Evolutionary conservation across 2,888 invertebrate genomes (phyloP).

Genomic region (Siphlonurus alternatus): DNA sequence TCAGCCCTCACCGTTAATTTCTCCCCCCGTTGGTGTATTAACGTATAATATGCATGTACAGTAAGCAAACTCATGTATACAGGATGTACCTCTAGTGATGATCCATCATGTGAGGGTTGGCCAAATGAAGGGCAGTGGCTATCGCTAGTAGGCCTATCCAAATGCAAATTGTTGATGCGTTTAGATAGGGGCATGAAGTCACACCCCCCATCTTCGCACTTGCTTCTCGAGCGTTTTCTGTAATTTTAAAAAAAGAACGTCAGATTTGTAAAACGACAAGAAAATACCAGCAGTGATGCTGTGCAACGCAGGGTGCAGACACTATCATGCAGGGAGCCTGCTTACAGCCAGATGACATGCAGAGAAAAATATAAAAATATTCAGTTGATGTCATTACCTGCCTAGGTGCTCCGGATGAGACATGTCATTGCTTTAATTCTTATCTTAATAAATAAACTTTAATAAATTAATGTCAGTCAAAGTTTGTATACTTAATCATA

Average conservation of each 20-base stretch:
- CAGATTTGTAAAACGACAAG: not conserved
- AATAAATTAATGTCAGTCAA: not conserved
- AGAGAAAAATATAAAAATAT: no score
- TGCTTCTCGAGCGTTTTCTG: slow-evolving; percentile 59
- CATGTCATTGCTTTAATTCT: not conserved
- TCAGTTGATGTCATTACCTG: not conserved
- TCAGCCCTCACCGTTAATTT: no score
- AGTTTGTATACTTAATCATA: not conserved
- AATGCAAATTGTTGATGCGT: slow-evolving; percentile 75
- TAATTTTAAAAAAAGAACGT: not conserved
- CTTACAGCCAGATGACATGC: no score
- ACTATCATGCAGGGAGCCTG: no score
- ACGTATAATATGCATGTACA: no score
- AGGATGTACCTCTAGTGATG: not conserved
- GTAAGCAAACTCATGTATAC: no score
- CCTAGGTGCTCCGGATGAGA: not conserved
- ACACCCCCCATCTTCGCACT: slow-evolving; percentile 45
- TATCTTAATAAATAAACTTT: not conserved
- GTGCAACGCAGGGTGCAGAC: no score
- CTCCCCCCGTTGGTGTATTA: no score
- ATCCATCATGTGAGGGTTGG: not conserved
- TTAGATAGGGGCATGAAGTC: slow-evolving; percentile 81
- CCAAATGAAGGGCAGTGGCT: not conserved
- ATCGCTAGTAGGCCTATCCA: not conserved
- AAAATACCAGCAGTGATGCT: not conserved